phyloP scores from a whole-genome alignment of 2,888 invertebrate species.

The Hylaea fasciaria region DNA sequence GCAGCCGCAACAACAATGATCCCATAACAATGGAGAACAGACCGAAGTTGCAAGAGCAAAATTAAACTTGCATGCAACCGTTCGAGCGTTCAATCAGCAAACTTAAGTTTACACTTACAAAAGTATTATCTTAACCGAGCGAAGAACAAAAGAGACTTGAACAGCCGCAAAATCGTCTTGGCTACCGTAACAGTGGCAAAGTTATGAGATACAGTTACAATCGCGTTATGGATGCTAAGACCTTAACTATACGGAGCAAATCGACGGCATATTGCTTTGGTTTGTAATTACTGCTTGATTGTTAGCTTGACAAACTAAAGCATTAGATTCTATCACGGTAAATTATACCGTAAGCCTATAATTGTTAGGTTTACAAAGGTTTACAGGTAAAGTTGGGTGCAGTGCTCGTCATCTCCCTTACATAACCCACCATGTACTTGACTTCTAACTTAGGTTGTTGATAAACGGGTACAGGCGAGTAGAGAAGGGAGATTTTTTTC shows the following conservation, averaged over 20 bases:
- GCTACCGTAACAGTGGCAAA: slow-evolving; percentile 23
- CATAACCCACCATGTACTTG: slow-evolving; percentile 73
- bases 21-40: slow-evolving; percentile 13
- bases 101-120: slow-evolving; percentile 11
- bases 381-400: slow-evolving; percentile 20
- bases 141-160: slow-evolving; percentile 4
- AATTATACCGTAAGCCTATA: slow-evolving; percentile 13
- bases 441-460: slow-evolving; percentile 73
- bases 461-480: slow-evolving; percentile 65
- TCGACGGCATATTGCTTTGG: slow-evolving; percentile 16
- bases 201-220: slow-evolving; percentile 5
- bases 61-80: slow-evolving; percentile 21
- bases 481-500: slow-evolving; percentile 35
- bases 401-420: slow-evolving; percentile 53
- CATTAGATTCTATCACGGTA: slow-evolving; percentile 2
- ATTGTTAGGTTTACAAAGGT: slow-evolving; percentile 18
- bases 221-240: slow-evolving; percentile 14
- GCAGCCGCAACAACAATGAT: slow-evolving; percentile 6
- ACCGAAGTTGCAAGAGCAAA: slow-evolving; percentile 23
- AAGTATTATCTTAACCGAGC: slow-evolving; percentile 4
- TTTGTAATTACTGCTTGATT: slow-evolving; percentile 37
- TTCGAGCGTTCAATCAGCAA: slow-evolving; percentile 19
- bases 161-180: slow-evolving; percentile 24
- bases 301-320: slow-evolving; percentile 18
- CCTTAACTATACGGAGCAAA: slow-evolving; percentile 22